Percentiles rank a stretch among this genome's conserved stretches.
phyloP scores from a whole-genome alignment of 2,113 vertebrate genomes.

The Saguinus midas region DNA sequence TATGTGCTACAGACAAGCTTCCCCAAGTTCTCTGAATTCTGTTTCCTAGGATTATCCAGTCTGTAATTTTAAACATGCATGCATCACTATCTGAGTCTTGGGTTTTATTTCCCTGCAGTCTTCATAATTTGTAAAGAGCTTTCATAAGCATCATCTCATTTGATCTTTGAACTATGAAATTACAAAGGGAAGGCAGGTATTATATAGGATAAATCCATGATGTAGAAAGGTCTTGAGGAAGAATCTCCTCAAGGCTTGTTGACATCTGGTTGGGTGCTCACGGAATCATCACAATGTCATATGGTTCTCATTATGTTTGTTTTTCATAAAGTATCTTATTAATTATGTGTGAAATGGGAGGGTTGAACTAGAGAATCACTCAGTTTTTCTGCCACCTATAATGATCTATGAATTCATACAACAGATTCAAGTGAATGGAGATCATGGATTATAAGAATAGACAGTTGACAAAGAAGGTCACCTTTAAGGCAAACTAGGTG shows the following conservation, averaged over 20 bases:
- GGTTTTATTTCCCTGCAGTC: neutral
- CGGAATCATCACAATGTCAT: neutral
- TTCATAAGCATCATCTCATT: neutral
- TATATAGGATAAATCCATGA: fast-evolving
- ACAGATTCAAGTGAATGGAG: neutral
- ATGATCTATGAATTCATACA: neutral
- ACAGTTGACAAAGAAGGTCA: neutral
- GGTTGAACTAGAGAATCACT: neutral
- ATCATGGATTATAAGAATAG: neutral
- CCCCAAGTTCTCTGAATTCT: neutral
- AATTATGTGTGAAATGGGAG: neutral
- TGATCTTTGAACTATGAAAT: neutral
- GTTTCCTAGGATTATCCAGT: neutral
- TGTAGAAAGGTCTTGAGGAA: neutral
- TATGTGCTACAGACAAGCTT: neutral
- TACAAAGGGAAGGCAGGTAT: neutral
- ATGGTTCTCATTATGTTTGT: neutral
- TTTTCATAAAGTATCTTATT: neutral
- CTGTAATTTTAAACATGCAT: neutral
- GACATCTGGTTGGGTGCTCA: neutral
- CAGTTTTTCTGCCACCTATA: neutral
- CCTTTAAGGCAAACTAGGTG: neutral
- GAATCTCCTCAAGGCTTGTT: neutral
- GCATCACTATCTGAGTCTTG: neutral
- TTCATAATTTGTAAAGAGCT: neutral